Conservation (phyloP, 1,140 invertebrate species). For the Oreohelix idahoensis region DNA sequence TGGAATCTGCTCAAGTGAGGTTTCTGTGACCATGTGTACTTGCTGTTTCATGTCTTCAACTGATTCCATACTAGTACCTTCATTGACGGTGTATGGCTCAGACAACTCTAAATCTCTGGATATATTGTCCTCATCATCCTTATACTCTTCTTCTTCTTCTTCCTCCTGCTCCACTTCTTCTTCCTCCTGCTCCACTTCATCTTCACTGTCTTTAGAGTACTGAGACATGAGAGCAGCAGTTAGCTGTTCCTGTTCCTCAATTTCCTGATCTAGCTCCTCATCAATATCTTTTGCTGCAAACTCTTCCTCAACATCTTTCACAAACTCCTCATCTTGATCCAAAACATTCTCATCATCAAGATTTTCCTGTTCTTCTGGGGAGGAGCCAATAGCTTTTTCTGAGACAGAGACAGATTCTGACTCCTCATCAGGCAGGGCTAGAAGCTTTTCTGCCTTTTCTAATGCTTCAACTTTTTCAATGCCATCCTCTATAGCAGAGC, state of each 20-base stretch:
- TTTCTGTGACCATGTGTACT: background rate
- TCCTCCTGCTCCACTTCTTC: background rate
- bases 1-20: slow-evolving; percentile 18
- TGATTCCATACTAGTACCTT: background rate
- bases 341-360: slow-evolving; percentile 41
- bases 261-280: slow-evolving; percentile 41
- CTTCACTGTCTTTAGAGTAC: background rate
- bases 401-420: slow-evolving; percentile 21
- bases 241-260: slow-evolving; percentile 44
- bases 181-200: background rate
- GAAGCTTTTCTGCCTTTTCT: background rate
- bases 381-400: slow-evolving; percentile 22
- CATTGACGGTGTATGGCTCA: background rate
- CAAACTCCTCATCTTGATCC: slow-evolving; percentile 22
- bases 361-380: slow-evolving; percentile 29
- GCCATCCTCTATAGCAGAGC: background rate
- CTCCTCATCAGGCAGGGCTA: background rate
- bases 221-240: slow-evolving; percentile 47
- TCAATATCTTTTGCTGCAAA: slow-evolving; percentile 14
- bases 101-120: slow-evolving; percentile 25
- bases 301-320: background rate
- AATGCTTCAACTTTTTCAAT: background rate
- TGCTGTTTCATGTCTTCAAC: background rate
- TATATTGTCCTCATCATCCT: slow-evolving; percentile 33
- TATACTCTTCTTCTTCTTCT: slow-evolving; percentile 38